A percentile compares a stretch with the other conserved stretches of the same genome.
These are phyloP conservation scores for Podabrus alpinus DNA, from an alignment of 2,888 invertebrate species.

Conservation along the genomic window DNA sequence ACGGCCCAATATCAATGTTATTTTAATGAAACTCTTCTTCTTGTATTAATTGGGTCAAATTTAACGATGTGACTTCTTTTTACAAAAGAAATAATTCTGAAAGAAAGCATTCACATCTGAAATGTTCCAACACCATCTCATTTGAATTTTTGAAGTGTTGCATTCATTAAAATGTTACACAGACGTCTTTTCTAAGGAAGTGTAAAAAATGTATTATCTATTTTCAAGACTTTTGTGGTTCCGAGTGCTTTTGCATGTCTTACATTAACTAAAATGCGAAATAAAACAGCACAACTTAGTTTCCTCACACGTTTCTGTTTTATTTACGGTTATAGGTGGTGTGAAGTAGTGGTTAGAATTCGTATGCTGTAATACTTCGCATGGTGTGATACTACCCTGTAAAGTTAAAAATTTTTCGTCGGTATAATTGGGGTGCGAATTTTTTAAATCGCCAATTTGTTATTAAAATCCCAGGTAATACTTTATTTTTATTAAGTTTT, in stretches of 20 bases:
- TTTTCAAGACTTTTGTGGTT: slow-evolving; percentile 3
- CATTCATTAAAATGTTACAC: not conserved
- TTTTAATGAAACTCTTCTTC: not conserved
- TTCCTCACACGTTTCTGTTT: slow-evolving; percentile 3
- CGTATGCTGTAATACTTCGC: not conserved
- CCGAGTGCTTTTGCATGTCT: slow-evolving; percentile 4
- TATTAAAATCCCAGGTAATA: too few relatives aligned
- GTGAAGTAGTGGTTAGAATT: not conserved
- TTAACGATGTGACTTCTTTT: not conserved
- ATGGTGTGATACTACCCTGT: not conserved
- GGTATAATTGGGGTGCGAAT: too few relatives aligned
- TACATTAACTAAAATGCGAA: slow-evolving; percentile 1
- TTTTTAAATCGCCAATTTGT: too few relatives aligned
- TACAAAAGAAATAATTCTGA: not conserved
- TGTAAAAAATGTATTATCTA: not conserved
- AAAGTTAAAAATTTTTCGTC: too few relatives aligned
- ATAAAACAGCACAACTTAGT: slow-evolving; percentile 1
- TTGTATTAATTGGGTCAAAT: not conserved
- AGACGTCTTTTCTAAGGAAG: not conserved
- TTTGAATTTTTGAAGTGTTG: not conserved
- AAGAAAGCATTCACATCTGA: not conserved
- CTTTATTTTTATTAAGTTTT: not conserved
- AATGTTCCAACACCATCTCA: not conserved
- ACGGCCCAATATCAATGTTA: not conserved
- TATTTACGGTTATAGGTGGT: not conserved